Evolutionary conservation across 2,888 invertebrate genomes (phyloP).

Genomic region (Drosophila neutralis): DNA sequence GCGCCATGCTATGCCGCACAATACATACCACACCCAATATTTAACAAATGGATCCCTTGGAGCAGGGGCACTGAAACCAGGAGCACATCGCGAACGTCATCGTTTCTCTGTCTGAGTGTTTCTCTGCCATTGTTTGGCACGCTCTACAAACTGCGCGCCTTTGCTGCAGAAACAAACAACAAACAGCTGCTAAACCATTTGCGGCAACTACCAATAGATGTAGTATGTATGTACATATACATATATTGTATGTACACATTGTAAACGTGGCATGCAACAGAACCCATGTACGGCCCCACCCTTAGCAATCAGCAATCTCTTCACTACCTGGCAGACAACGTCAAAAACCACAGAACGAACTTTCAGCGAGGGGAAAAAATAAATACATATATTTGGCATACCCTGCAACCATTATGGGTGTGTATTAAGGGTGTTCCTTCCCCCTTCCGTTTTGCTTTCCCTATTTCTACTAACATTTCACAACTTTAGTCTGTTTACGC

Average conservation of each 20-base stretch:
- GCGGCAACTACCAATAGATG: slow-evolving; percentile 11
- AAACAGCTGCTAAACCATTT: slow-evolving; percentile 61
- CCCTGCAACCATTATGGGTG: neutral
- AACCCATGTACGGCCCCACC: slow-evolving; percentile 26
- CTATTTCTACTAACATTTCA: neutral
- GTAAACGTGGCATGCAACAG: slow-evolving; percentile 37
- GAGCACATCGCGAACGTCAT: slow-evolving; percentile 36
- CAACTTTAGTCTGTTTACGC: accelerated
- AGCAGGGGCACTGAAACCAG: slow-evolving; percentile 7
- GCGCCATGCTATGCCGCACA: slow-evolving; percentile 12
- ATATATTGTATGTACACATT: neutral
- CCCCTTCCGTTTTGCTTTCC: neutral
- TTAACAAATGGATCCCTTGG: slow-evolving; percentile 17
- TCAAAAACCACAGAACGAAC: slow-evolving; percentile 22
- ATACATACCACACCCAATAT: slow-evolving; percentile 30
- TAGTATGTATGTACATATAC: neutral
- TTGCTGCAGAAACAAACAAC: slow-evolving; percentile 35
- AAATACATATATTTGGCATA: neutral
- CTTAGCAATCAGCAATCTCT: slow-evolving; percentile 27
- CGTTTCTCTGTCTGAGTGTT: slow-evolving; percentile 12
- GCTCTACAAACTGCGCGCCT: slow-evolving; percentile 51
- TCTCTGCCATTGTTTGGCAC: slow-evolving; percentile 50
- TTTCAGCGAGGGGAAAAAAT: neutral
- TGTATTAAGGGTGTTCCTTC: neutral
- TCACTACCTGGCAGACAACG: slow-evolving; percentile 38